Evolutionary conservation across 2,888 invertebrate species (phyloP), one percentile per base, ranked within the genome.

Genomic region (Euplagia quadripunctaria): DNA sequence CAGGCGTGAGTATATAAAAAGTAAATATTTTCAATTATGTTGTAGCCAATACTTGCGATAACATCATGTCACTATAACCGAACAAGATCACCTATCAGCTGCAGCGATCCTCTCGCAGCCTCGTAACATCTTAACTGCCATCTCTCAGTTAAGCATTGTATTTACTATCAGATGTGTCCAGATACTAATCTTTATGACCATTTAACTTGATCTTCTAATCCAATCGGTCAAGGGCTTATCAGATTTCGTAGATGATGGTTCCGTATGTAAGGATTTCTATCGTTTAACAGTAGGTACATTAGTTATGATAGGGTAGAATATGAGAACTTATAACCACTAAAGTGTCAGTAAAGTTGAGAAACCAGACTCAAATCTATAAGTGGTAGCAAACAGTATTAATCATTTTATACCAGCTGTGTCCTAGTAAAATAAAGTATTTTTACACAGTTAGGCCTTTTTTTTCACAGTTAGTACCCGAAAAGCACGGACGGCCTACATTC

Each of bases 41-140:
- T 51, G 31, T 51, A 51, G 31, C 11, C 66, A 66, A 51, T 66
- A 66, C 31, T 31, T 66, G 41, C 41, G 16, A 42, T 55, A 68
- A n/a, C 4, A 68, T 17, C 41, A 51, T 66, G 51, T 66, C 51
- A 51, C 31, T 31, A 41, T n/a, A 42, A 42, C n/a, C n/a, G 43
- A 9, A 58, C 69, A 69, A 46, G 58, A 58, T 46, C 20, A 69
- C 11, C 12, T 61, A 69, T 20, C 55, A 42, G 14, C 55, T 43
- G 9, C 61, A 61, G 16, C 46, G 16, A 49, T 8, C 9, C 11
- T 4, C 17, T 61, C 16, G 31, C 46, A 17, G 16, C 16, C 69
- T 69, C 46, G 58, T 9, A 42, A 52, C 81, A 81, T 82, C 82
- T 83, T 78, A 79, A 83, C 82, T 81, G 75, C 83, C 76, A 83